phyloP scores from a whole-genome alignment of 2,888 invertebrate species.

The Cantharis rufa region DNA sequence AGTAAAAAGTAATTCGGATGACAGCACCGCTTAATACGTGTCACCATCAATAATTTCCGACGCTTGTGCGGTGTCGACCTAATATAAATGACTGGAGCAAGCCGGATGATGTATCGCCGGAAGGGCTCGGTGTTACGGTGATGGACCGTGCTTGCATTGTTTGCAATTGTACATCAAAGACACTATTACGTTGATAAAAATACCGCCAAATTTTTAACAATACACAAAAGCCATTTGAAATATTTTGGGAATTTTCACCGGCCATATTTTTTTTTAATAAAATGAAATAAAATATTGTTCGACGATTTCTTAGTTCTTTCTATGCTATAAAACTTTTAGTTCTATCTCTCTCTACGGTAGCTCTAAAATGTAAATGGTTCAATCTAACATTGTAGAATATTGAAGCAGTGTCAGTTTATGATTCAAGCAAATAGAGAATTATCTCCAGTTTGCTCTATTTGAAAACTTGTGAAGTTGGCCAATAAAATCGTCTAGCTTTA shows the following conservation, averaged over 20 bases:
- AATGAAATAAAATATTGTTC: background rate
- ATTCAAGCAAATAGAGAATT: background rate
- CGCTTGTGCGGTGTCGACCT: conserved; percentile 41
- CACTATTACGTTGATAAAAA: conserved; percentile 23
- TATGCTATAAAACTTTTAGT: background rate
- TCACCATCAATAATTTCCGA: conserved; percentile 53
- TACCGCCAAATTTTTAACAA: background rate
- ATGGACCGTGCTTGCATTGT: conserved; percentile 27
- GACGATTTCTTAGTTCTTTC: too few species aligned
- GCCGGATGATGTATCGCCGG: conserved; percentile 34
- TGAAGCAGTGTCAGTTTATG: background rate
- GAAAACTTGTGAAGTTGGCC: background rate
- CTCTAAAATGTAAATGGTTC: background rate
- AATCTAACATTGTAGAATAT: background rate
- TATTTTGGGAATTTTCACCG: background rate
- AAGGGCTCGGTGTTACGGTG: conserved; percentile 27
- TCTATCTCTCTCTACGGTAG: background rate
- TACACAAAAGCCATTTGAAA: background rate
- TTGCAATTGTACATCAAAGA: conserved; percentile 22
- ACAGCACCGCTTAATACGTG: conserved; percentile 52
- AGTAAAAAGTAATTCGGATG: conserved; percentile 51
- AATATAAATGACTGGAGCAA: conserved; percentile 34
- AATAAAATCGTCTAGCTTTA: background rate
- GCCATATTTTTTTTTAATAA: background rate
- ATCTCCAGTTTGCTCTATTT: background rate